phyloP scores from a whole-genome alignment of 2,113 vertebrate species.

The Rhea pennata region DNA sequence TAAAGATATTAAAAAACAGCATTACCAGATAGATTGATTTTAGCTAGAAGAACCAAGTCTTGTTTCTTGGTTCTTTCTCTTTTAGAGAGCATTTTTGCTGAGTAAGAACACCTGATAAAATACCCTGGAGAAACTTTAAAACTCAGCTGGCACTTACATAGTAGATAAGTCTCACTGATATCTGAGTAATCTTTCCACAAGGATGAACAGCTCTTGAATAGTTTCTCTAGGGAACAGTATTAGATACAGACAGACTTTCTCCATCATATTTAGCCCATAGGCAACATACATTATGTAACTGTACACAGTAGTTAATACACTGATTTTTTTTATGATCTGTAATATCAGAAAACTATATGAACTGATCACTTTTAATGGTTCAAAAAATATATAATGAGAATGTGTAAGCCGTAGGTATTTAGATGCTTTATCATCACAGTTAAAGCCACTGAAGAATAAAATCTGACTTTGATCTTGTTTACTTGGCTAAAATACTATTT shows the following conservation, averaged over 20 bases:
- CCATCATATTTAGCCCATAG: slow-evolving; percentile 40
- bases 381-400: background rate
- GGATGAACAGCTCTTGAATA: slow-evolving; percentile 39
- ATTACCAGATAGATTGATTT: background rate
- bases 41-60: background rate
- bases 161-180: slow-evolving; percentile 59
- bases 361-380: background rate
- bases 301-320: background rate
- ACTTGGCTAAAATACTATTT: background rate
- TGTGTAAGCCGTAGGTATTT: background rate
- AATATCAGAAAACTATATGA: background rate
- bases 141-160: slow-evolving; percentile 51
- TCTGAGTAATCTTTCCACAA: slow-evolving; percentile 43
- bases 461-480: background rate
- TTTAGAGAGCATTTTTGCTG: slow-evolving; percentile 26
- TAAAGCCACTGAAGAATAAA: background rate
- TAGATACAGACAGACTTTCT: slow-evolving; percentile 27
- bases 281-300: background rate
- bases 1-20: background rate
- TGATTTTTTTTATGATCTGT: background rate
- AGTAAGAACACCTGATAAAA: slow-evolving; percentile 72
- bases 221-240: slow-evolving; percentile 46
- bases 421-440: background rate
- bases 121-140: slow-evolving; percentile 72
- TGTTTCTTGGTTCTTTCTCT: slow-evolving; percentile 15